These are phyloP conservation scores for Scaptomyza parva DNA, from an alignment of 2,888 invertebrate species.

Conservation along the genomic window DNA sequence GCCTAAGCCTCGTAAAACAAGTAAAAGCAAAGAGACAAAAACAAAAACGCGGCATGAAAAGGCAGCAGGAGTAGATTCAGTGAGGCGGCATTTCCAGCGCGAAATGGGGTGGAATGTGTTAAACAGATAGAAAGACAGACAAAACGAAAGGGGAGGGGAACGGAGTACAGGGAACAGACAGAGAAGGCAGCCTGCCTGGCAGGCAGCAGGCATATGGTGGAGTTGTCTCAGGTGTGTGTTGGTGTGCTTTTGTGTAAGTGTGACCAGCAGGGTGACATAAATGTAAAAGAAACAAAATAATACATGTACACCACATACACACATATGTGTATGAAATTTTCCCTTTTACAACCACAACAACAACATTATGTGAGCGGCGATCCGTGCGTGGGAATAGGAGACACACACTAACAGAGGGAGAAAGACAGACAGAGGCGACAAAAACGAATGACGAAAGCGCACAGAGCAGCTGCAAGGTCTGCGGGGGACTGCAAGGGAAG, in stretches of 20 bases:
- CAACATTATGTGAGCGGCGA: conserved; percentile 55
- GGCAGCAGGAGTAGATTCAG: conserved; percentile 38
- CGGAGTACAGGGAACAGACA: conserved; percentile 9
- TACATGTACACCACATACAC: conserved; percentile 24
- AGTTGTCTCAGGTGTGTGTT: conserved; percentile 70
- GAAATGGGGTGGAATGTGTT: conserved; percentile 78
- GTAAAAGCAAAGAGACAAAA: conserved; percentile 52
- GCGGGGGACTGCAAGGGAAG: conserved; percentile 16
- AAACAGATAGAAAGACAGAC: conserved; percentile 57
- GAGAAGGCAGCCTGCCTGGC: conserved; percentile 27
- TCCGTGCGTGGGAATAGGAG: conserved; percentile 64
- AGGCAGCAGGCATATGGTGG: conserved; percentile 63
- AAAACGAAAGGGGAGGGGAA: conserved; percentile 6
- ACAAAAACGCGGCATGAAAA: conserved; percentile 41
- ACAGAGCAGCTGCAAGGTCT: conserved; percentile 31
- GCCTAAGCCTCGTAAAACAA: conserved; percentile 57
- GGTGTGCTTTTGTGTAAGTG: conserved; percentile 52
- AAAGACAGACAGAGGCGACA: conserved; percentile 30
- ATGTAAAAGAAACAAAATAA: conserved; percentile 50
- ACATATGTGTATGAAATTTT: conserved; percentile 29
- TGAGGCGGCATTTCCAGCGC: conserved; percentile 57
- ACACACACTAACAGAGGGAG: conserved; percentile 23
- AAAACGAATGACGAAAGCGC: conserved; percentile 57
- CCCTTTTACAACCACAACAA: conserved; percentile 59
- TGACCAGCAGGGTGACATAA: conserved; percentile 67